Conservation (phyloP, 2,797 vertebrate genomes). For the Todus mexicanus region DNA sequence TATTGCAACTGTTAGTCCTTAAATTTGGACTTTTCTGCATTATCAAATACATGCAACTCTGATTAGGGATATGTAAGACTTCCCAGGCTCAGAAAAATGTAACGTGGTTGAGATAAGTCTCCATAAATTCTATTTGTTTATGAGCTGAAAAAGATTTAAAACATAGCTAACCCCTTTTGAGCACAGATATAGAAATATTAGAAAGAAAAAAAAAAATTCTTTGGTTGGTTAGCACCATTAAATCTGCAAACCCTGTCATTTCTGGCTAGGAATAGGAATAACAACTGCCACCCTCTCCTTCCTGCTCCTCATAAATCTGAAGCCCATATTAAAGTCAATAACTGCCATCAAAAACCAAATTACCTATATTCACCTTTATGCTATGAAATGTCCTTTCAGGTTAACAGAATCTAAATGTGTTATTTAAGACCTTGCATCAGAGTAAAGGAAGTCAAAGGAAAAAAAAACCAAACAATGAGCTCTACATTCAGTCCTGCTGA, state of each 20-base stretch:
- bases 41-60: not conserved
- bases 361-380: not conserved
- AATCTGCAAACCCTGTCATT: not conserved
- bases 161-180: not conserved
- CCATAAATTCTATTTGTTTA: not conserved
- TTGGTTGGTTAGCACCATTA: not conserved
- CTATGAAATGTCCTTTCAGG: not conserved
- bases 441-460: not conserved
- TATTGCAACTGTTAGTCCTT: not conserved
- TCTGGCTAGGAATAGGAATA: not conserved
- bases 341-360: not conserved
- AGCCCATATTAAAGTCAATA: not conserved
- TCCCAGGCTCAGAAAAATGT: not conserved
- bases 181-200: not conserved
- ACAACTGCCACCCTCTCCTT: not conserved
- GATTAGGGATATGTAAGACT: not conserved
- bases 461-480: fast-evolving
- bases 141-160: not conserved
- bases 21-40: not conserved
- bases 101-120: not conserved
- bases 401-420: not conserved
- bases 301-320: not conserved
- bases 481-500: not conserved
- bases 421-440: not conserved
- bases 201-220: not conserved